Base-by-base conservation (phyloP, 1,140 invertebrate species). In the Macrotrachela quadricornifera region DNA sequence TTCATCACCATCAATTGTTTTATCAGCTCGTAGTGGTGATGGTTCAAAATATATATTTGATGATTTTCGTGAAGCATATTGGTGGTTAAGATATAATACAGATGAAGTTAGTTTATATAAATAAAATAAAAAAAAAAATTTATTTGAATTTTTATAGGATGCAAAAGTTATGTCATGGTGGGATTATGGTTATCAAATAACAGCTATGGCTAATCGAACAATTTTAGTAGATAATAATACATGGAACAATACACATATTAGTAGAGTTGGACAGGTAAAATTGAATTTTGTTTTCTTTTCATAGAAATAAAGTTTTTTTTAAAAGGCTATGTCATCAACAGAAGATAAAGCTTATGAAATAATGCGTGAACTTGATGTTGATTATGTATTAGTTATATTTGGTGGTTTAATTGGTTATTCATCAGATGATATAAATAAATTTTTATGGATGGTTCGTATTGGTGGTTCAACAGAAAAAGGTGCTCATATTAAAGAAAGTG, bases 131-230 rank as follows among this genome's bases (percentile, higher is more conserved):
- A 12, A 50, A 3, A 18, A 15, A 15, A 57, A 17, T 37, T 45
- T 39, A 13, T 36, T 45, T 30, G 1, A 3, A 6, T 51, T 52
- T 42, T 63, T 63, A 47, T 59, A 85, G 80, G 80, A 92, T 73
- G 80, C 88, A 6, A 83, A 85, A 71, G 80, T 96, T 41, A 96
- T 96, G 91, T 92, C 86, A 1, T 95, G 91, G 91, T 96, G 91
- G 91, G 91, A 96, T 79, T 96, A 96, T 71, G 91, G 91, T 9
- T 96, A 96, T 72, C 91, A 96, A 72, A 95, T 96, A 72, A 94
- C 90, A 17, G 87, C 87, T 13, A 95, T 96, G 88, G 90, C 88
- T 6, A 96, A 96, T 76, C 76, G 90, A 44, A 95, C 90, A 6
- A 90, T 94, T 58, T 73, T 96, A 59, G 90, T 96, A n/a, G 91